phyloP scores from a whole-genome alignment of 2,797 vertebrate genomes.

The Gila robusta region DNA sequence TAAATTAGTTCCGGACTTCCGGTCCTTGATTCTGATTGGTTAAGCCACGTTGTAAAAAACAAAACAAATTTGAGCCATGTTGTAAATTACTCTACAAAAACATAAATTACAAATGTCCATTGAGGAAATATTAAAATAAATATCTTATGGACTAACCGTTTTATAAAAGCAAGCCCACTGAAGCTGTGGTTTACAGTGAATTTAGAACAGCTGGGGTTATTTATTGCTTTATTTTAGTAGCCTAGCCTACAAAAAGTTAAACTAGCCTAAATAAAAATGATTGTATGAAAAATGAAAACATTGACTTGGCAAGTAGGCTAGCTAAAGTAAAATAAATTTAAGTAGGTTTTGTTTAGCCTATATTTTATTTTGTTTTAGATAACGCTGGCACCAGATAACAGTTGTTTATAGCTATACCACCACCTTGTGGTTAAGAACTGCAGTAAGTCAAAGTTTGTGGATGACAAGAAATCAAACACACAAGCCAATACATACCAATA shows the following conservation, averaged over 20 bases:
- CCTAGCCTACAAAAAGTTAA: not conserved
- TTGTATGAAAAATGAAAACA: not conserved
- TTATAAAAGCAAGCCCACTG: not conserved
- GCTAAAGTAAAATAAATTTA: not conserved
- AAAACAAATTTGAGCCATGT: too few relatives aligned
- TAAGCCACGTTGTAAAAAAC: too few relatives aligned
- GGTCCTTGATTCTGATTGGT: not conserved
- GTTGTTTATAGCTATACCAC: not conserved
- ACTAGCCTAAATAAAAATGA: not conserved
- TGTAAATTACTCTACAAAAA: not conserved
- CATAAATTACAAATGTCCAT: not conserved
- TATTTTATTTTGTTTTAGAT: not conserved
- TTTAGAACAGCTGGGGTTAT: not conserved
- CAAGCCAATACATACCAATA: conserved; percentile 78
- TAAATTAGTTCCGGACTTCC: not conserved
- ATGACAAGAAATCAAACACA: not conserved
- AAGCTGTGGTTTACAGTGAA: not conserved
- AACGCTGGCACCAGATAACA: not conserved
- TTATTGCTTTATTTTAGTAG: not conserved
- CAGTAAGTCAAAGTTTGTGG: not conserved
- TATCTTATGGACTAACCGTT: not conserved
- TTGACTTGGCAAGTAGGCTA: not conserved
- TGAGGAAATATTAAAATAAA: not conserved
- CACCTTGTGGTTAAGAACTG: not conserved
- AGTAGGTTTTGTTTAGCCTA: not conserved